Evolutionary conservation across 2,888 invertebrate species (phyloP).

Genomic region (Pelosia muscerda): DNA sequence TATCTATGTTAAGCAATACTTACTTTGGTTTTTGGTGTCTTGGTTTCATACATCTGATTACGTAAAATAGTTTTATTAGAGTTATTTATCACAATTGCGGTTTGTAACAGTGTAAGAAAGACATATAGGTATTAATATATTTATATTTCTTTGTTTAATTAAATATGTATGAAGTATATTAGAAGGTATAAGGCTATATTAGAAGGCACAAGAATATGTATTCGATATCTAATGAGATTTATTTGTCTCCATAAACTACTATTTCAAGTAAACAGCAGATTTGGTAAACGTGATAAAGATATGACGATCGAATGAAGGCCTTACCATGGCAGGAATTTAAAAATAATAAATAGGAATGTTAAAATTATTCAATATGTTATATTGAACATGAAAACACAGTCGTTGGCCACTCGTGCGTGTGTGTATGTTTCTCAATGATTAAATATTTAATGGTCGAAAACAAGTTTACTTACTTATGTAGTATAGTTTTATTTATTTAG

Average conservation of each 20-base stretch:
- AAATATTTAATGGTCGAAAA: not conserved
- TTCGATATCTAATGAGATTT: not conserved
- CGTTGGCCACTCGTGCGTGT: not conserved
- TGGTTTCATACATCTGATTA: not conserved
- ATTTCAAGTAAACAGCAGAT: not conserved
- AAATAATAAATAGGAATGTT: not conserved
- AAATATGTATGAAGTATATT: too few species aligned
- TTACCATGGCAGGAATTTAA: not conserved
- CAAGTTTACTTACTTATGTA: not conserved
- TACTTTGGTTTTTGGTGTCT: conserved; percentile 1
- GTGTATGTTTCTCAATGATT: not conserved
- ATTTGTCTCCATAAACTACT: not conserved
- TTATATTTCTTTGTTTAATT: too few species aligned
- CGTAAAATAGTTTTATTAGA: not conserved
- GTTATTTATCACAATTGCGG: not conserved
- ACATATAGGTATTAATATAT: too few species aligned
- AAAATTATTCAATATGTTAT: not conserved
- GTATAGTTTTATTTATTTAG: not conserved
- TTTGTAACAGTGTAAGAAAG: not conserved
- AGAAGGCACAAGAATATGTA: not conserved
- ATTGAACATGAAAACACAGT: not conserved
- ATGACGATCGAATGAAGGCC: not conserved
- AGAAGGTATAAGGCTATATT: too few species aligned
- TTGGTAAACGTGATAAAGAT: not conserved
- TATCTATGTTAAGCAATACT: not conserved